Evolutionary conservation across 2,113 vertebrate species (phyloP).

Genomic region (Microcebus lehilahytsara): DNA sequence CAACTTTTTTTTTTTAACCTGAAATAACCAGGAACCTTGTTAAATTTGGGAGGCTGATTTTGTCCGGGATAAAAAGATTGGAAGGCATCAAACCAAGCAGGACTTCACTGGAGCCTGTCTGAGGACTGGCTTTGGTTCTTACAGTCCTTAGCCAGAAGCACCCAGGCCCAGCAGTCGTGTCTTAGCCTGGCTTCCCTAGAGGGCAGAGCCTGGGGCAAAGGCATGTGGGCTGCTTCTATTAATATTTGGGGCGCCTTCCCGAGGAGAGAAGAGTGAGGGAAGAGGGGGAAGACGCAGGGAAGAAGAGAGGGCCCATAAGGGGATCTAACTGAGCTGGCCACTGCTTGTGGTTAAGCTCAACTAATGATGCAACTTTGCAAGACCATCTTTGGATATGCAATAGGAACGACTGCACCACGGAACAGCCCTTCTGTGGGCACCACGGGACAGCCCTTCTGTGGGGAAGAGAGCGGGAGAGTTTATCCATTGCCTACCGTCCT

Average conservation of each 20-base stretch:
- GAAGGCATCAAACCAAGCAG: background rate
- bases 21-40: background rate
- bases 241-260: background rate
- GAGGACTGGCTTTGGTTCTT: background rate
- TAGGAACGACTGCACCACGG: background rate
- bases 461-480: background rate
- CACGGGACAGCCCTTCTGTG: background rate
- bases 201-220: background rate
- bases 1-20: background rate
- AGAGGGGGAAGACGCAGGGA: background rate
- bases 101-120: background rate
- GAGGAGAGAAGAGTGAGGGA: background rate
- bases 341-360: background rate
- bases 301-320: background rate
- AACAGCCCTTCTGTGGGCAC: background rate
- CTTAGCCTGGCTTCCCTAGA: background rate
- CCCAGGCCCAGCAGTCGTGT: background rate
- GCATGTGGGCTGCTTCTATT: no score
- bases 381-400: background rate
- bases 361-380: background rate
- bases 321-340: no score
- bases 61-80: background rate
- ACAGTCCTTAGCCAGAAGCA: background rate
- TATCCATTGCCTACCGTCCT: background rate
- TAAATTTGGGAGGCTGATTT: background rate